These are phyloP conservation scores for Oreochromis niloticus DNA, from an alignment of 2,113 vertebrate species.

Conservation along the genomic window DNA sequence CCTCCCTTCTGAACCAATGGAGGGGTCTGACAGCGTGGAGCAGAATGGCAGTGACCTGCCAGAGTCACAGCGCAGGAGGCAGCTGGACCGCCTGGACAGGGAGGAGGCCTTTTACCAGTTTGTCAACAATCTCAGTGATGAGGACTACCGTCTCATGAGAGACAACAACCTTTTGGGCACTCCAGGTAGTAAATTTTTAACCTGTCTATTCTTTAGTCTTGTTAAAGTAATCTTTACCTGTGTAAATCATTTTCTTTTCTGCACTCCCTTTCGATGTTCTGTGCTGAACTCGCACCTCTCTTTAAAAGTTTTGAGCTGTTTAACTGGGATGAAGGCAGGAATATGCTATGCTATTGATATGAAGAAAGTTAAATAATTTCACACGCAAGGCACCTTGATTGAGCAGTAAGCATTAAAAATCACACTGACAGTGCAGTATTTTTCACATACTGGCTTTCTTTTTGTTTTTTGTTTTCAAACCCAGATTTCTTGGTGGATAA, in stretches of 20 bases:
- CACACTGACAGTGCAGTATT: neutral
- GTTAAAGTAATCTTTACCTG: neutral
- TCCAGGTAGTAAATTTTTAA: conserved; percentile 77
- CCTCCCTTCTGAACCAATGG: conserved; percentile 76
- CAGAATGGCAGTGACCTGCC: conserved; percentile 86
- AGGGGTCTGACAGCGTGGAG: conserved; percentile 87
- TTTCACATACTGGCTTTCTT: neutral
- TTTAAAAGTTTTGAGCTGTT: neutral
- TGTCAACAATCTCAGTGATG: conserved; percentile 96
- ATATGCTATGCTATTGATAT: neutral
- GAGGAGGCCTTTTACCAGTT: conserved; percentile 99
- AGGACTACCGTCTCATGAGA: conserved; percentile 97
- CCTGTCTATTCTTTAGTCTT: neutral
- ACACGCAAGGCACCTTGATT: neutral
- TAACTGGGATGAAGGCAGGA: neutral
- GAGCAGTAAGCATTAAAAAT: neutral
- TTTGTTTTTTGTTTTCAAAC: neutral
- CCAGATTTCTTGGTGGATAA: neutral
- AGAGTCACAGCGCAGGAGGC: conserved; percentile 87
- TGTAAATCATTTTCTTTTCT: neutral
- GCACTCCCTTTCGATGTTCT: neutral
- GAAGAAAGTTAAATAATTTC: neutral
- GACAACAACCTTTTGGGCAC: conserved; percentile 97
- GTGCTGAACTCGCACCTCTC: neutral
- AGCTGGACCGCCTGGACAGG: conserved; percentile 88